Percentiles rank a stretch among this genome's conserved stretches.
These are phyloP conservation scores for Ciconia stormi DNA, from an alignment of 2,113 vertebrate species.

Conservation along the genomic window DNA sequence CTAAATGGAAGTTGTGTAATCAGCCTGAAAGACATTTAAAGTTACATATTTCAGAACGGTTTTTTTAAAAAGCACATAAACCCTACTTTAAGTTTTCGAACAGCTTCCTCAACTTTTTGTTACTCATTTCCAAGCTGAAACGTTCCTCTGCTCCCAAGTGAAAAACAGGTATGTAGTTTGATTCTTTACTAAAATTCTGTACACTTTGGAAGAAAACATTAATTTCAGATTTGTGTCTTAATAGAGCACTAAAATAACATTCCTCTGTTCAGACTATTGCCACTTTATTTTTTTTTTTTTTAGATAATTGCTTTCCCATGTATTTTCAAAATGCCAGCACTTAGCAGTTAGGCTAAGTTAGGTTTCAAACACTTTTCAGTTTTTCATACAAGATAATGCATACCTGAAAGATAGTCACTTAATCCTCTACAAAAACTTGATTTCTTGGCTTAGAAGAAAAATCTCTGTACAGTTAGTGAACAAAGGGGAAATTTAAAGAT, in stretches of 20 bases:
- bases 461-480: neutral
- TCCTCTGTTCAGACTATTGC: neutral
- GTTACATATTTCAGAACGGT: neutral
- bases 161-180: neutral
- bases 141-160: neutral
- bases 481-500: neutral
- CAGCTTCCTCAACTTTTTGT: neutral
- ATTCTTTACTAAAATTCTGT: neutral
- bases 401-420: neutral
- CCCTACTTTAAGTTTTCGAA: neutral
- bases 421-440: neutral
- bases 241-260: neutral
- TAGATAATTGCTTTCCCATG: constrained; percentile 26
- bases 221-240: neutral
- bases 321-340: constrained; percentile 7
- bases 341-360: neutral
- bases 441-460: neutral
- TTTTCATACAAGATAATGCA: constrained; percentile 7
- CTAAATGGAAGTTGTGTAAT: neutral
- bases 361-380: neutral
- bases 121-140: neutral
- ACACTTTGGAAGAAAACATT: neutral
- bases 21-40: neutral
- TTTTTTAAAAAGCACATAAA: neutral
- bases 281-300: too few species aligned